Percentiles rank a stretch among this genome's conserved stretches.
Conservation (phyloP, 1,140 invertebrate species). For the Drosophila bifasciata region DNA sequence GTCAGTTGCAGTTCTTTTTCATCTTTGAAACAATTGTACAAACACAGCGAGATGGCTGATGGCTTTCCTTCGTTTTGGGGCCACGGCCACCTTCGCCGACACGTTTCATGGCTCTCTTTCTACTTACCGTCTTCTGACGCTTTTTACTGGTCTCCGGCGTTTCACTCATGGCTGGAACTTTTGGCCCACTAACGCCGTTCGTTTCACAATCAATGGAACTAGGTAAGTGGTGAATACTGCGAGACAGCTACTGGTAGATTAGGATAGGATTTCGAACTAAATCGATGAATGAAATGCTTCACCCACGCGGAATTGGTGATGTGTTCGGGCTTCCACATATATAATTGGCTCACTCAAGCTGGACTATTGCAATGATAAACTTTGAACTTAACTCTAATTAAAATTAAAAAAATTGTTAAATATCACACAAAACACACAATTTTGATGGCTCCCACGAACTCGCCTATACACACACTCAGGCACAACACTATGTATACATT, state of each 20-base stretch:
- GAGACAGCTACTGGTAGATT: conserved; percentile 18
- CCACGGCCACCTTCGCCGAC: conserved; percentile 11
- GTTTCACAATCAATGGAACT: conserved; percentile 35
- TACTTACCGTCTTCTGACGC: conserved; percentile 71
- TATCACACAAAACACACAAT: conserved; percentile 38
- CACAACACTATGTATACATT: conserved; percentile 23
- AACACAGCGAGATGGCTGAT: conserved; percentile 32
- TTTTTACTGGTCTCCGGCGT: conserved; percentile 74
- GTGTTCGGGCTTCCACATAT: neutral
- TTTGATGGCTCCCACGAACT: conserved; percentile 27
- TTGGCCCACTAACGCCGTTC: conserved; percentile 42
- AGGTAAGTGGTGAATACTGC: conserved; percentile 61
- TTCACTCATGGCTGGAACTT: conserved; percentile 58
- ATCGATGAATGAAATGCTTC: conserved; percentile 63
- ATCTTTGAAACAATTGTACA: conserved; percentile 62
- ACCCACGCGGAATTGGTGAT: neutral
- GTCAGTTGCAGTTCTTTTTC: conserved; percentile 10
- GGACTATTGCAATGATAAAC: conserved; percentile 38
- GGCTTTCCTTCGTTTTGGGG: conserved; percentile 12
- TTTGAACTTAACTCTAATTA: conserved; percentile 50
- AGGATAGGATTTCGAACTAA: conserved; percentile 13
- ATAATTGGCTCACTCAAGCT: neutral
- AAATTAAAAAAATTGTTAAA: conserved; percentile 18
- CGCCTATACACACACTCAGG: conserved; percentile 20
- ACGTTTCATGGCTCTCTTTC: too few relatives aligned